Conservation (phyloP, 2,888 invertebrate species). For the Conistra vaccinii region DNA sequence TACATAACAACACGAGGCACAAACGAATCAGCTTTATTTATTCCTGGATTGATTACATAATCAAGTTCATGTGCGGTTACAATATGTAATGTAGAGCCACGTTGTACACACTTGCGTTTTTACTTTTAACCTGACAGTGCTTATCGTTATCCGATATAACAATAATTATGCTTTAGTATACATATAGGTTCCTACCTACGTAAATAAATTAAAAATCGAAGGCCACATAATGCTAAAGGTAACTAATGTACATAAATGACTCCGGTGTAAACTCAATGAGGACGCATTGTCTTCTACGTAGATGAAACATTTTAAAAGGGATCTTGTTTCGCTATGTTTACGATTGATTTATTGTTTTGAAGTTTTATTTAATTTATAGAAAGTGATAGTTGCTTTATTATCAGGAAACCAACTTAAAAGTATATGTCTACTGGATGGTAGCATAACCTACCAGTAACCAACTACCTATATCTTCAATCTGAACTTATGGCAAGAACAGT, state of each 20-base stretch:
- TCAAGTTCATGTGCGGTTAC: conserved; percentile 68
- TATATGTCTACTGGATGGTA: not conserved
- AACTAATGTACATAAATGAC: conserved; percentile 24
- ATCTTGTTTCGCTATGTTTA: not conserved
- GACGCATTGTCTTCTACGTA: conserved; percentile 16
- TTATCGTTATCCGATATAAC: conserved; percentile 15
- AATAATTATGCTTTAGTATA: conserved; percentile 19
- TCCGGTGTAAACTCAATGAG: conserved; percentile 14
- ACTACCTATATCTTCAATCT: conserved; percentile 5
- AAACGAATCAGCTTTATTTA: conserved; percentile 79
- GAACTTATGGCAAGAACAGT: conserved; percentile 3
- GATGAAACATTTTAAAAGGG: conserved; percentile 12
- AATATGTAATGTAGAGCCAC: conserved; percentile 43
- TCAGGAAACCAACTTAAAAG: not conserved
- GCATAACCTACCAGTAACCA: not conserved
- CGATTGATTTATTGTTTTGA: conserved; percentile 1
- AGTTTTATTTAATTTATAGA: not conserved
- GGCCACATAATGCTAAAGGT: conserved; percentile 38
- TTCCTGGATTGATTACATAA: conserved; percentile 81
- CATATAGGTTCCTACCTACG: not conserved
- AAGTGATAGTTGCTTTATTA: conserved; percentile 2
- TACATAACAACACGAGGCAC: conserved; percentile 69
- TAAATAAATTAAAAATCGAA: conserved; percentile 40
- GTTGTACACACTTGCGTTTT: conserved; percentile 20
- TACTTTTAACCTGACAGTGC: conserved; percentile 7